Evolutionary conservation across 1,140 invertebrate genomes (phyloP).

Genomic region (Helicorthomorpha holstii): DNA sequence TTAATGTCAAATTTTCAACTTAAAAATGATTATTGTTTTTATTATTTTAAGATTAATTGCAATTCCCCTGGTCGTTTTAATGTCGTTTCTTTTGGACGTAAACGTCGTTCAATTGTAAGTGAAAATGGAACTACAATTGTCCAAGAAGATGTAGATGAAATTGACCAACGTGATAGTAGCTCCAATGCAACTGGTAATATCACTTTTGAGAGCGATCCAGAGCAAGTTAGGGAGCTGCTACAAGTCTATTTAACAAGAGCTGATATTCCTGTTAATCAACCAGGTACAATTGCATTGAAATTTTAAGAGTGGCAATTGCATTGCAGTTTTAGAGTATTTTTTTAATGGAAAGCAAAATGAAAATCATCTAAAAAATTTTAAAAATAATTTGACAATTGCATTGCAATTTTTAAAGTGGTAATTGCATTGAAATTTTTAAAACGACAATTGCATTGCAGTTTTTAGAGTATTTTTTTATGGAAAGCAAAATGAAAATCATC

Average conservation of each 20-base stretch:
- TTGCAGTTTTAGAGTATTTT: no score
- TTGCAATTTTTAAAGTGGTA: no score
- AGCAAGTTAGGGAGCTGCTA: constrained; percentile 19
- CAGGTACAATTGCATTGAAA: no score
- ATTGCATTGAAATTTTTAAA: no score
- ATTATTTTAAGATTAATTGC: constrained; percentile 2
- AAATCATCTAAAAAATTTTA: no score
- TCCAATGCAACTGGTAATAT: not conserved
- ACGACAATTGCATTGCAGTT: no score
- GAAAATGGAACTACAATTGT: not conserved
- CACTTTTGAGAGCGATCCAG: constrained; percentile 9
- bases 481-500: no score
- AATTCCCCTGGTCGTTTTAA: constrained; percentile 7
- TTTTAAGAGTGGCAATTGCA: no score
- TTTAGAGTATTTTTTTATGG: no score
- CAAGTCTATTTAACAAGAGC: constrained; percentile 17
- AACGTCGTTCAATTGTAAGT: not conserved
- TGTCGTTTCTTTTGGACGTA: constrained; percentile 2
- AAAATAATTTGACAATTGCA: no score
- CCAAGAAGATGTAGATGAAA: not conserved
- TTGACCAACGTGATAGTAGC: not conserved
- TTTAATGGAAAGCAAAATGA: no score
- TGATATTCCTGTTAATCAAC: constrained; percentile 14
- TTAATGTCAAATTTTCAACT: not conserved
- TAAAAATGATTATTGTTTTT: not conserved